These are phyloP conservation scores for Mongoloraphidia duomilia DNA, from an alignment of 2,888 invertebrate species.

Conservation along the genomic window DNA sequence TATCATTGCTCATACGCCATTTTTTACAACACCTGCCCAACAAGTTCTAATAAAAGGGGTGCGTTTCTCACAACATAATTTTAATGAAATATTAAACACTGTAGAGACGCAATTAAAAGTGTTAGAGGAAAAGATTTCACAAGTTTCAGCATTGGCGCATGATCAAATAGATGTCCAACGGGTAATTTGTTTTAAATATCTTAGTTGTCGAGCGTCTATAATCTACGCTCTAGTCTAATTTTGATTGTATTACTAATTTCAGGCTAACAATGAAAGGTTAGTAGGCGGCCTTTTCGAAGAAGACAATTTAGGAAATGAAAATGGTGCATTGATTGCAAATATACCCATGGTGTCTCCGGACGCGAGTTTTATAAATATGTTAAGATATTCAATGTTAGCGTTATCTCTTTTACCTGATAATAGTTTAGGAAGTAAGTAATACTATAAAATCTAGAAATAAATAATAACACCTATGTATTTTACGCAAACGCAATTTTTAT, in stretches of 20 bases:
- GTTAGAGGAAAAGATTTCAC: conserved; percentile 44
- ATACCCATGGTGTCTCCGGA: conserved; percentile 49
- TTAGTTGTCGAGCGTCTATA: not conserved
- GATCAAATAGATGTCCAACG: conserved; percentile 36
- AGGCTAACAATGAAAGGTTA: conserved; percentile 37
- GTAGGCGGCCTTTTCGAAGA: conserved; percentile 40
- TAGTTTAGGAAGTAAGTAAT: conserved; percentile 50
- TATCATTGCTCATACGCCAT: conserved; percentile 63
- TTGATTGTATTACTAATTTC: conserved; percentile 14
- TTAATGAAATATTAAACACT: conserved; percentile 38
- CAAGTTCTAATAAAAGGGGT: conserved; percentile 60
- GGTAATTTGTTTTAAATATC: conserved; percentile 17
- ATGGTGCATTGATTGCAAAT: conserved; percentile 24
- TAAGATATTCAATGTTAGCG: conserved; percentile 60
- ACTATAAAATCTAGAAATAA: not conserved
- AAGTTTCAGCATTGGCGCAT: conserved; percentile 37
- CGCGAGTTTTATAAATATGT: conserved; percentile 59
- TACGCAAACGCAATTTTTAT: conserved; percentile 5
- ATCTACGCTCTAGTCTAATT: not conserved
- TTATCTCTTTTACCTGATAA: conserved; percentile 59
- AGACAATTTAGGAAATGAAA: conserved; percentile 28
- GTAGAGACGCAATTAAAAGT: conserved; percentile 41
- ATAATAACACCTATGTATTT: conserved; percentile 2
- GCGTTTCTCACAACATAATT: conserved; percentile 41
- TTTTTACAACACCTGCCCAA: conserved; percentile 53